Evolutionary conservation across 2,888 invertebrate species (phyloP), one percentile per base, ranked within the genome.

Genomic region (Saturnia japonica): DNA sequence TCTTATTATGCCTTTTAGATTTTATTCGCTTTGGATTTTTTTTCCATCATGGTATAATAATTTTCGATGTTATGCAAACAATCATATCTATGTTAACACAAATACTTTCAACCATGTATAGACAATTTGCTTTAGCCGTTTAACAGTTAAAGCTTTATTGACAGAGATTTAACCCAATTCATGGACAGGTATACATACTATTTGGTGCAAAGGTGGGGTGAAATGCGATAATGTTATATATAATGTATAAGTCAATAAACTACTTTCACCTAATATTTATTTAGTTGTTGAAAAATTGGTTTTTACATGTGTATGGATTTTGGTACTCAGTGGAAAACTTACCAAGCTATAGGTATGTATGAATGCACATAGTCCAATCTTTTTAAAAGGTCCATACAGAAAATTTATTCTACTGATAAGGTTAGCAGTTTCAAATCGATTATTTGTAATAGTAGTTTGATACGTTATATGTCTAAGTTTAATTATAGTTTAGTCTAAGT

Each of bases 181-280:
- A 22, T 9, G 54, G n/a, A 54, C 0, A n/a, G n/a, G n/a, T n/a
- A n/a, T n/a, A n/a, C n/a, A 54, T 9, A 22, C 54, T 51, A 9
- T 51, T 51, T n/a, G n/a, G 54, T 22, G 11, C 22, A 54, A 54
- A 54, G 11, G 54, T 54, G n/a, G 51, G n/a, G n/a, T 19, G 51
- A 22, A n/a, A 22, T 22, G 11, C 11, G 22, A 22, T 22, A 54
- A 54, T 54, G 14, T 14, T 43, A n/a, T 54, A 22, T 22, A 22
- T 54, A 51, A 54, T 54, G 54, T 22, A 54, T 54, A 54, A 54
- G n/a, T n/a, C 22, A 54, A 54, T 54, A 54, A 28, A 60, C 57
- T 60, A 25, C 28, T 60, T 60, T 60, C 54, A 22, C n/a, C 22
- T 54, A n/a, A 22, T 54, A 54, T 54, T 54, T 54, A 9, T 22